Base-by-base conservation (phyloP, 2,113 vertebrate species). In the Pachypanchax playfairii region DNA sequence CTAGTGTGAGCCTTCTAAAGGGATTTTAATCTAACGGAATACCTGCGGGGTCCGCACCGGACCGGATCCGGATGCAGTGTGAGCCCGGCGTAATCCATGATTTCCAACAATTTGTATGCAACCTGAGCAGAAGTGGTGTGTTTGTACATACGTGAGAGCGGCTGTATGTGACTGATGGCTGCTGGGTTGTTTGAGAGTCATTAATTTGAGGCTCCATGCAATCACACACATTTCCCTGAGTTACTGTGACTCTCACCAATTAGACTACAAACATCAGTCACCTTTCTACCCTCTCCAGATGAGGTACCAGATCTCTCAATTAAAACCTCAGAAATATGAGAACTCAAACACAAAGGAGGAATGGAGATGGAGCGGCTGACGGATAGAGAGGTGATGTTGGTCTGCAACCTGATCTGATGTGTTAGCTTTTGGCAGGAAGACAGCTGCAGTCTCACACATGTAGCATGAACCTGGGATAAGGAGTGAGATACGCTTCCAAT, bases 371-470 rank as follows among this genome's bases (percentile, higher is more conserved):
- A 75, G 49, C 29, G 57, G 50, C 66, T 41, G 80, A 69, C 44
- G 66, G 69, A 77, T 36, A 13, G 26, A 52, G 75, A 64, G 54
- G 75, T 47, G 79, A 77, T 73, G 70, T 73, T 17, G 70, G 49
- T 43, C 65, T 71, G 85, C 73, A 73, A 89, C 64, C 42, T 38
- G 82, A 90, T 79, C 83, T 47, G 42, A 84, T 77, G 83, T 84
- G 73, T 86, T 70, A 47, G 49, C 73, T 85, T 84, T 71, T 79
- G 84, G 71, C 75, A 22, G 49, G 68, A 66, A 64, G 83, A 90
- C 90, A 90, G 90, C 89, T 90, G 90, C 82, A 72, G 79, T 79
- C 79, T 71, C 84, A 77, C 80, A 80, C 78, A 83, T 48, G 70
- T 58, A 55, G 70, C 54, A 51, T 38, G 46, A 81, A 72, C 41